These are phyloP conservation scores for Ladona fulva DNA, from an alignment of 1,140 invertebrate species.

Conservation along the genomic window DNA sequence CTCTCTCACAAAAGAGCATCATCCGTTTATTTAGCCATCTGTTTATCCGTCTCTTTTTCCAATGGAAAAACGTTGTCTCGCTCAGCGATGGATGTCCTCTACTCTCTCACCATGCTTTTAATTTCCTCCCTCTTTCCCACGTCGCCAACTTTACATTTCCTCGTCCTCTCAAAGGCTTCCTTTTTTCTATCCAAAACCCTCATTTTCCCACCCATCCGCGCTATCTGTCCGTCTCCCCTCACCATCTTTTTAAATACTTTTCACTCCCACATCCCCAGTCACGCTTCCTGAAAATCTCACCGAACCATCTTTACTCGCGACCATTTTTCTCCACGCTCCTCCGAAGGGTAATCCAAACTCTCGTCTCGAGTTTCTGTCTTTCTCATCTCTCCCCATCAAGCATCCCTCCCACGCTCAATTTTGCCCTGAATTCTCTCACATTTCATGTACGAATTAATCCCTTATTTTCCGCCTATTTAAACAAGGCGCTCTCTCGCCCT, in stretches of 20 bases:
- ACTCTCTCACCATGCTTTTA: too few species aligned
- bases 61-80: too few species aligned
- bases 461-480: background rate
- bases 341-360: background rate
- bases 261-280: background rate
- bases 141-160: too few species aligned
- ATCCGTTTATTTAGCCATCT: too few species aligned
- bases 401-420: background rate
- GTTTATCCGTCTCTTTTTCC: too few species aligned
- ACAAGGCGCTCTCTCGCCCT: too few species aligned
- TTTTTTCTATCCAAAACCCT: too few species aligned
- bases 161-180: too few species aligned
- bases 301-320: background rate
- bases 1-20: too few species aligned
- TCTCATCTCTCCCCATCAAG: background rate
- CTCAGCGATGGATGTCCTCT: too few species aligned
- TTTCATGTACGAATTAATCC: background rate
- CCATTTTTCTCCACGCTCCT: background rate
- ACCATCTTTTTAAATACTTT: background rate
- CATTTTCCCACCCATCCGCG: background rate
- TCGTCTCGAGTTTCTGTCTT: background rate
- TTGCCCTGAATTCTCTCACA: background rate
- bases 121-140: too few species aligned
- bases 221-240: background rate
- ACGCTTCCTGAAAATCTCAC: background rate